A percentile compares a stretch with the other conserved stretches of the same genome.
phyloP scores from a whole-genome alignment of 2,888 invertebrate genomes.

The Machimus atricapillus region DNA sequence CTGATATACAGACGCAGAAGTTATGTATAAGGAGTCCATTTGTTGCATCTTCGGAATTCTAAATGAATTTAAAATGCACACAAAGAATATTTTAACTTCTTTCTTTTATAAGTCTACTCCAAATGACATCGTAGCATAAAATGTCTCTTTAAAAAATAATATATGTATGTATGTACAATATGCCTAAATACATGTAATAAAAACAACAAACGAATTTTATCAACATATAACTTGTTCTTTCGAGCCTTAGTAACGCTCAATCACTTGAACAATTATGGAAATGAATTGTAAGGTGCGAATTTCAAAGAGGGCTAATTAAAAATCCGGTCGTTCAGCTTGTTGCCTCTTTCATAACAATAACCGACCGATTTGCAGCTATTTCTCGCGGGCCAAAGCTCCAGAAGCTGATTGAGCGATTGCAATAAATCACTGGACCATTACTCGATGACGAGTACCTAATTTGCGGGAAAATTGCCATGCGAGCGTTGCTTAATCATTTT shows the following conservation, averaged over 20 bases:
- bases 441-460: constrained; percentile 27
- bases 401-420: constrained; percentile 5
- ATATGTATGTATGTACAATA: no score
- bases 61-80: no score
- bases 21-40: no score
- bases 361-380: background rate
- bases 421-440: constrained; percentile 27
- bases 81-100: no score
- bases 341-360: background rate
- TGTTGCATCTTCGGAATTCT: no score
- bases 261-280: background rate
- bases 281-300: background rate
- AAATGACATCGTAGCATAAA: no score
- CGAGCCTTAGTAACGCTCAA: background rate
- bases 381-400: background rate
- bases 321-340: background rate
- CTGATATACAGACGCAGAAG: no score
- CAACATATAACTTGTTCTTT: background rate
- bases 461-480: constrained; percentile 24
- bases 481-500: constrained; percentile 26
- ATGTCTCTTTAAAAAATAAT: no score
- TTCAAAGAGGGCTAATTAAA: background rate
- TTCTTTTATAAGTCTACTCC: no score
- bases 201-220: background rate
- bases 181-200: no score